Evolutionary conservation across 1,140 invertebrate genomes (phyloP), one percentile per base, ranked within the genome.

Genomic region (Drosophila azteca): DNA sequence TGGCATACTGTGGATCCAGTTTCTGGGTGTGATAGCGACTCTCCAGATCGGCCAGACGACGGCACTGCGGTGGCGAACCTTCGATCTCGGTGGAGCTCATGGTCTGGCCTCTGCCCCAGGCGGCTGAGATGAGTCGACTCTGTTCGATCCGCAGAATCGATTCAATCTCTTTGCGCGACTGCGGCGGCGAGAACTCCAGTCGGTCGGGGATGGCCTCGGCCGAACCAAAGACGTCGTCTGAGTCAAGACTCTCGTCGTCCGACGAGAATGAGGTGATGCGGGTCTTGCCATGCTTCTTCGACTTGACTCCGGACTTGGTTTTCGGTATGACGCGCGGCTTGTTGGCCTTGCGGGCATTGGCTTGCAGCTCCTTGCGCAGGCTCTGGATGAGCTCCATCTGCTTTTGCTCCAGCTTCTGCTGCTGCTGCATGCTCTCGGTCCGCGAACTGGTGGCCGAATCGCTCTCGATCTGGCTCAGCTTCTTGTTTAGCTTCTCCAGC

Each of bases 41-140:
- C 90, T 94, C 94, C 41, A 94, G 79, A 78, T 94, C 92, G 43
- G 93, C 92, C 45, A 94, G 76, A 73, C 94, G 92, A 17, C 94
- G 90, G 68, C 94, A 94, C 67, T 95, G 94, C 2, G 94, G 94
- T 1, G 94, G 94, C 3, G 94, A 95, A 5, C 94, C 94, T 91
- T 95, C 94, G 9, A 95, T 95, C 92, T 95, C 94, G 4, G 94
- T 95, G 0, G 94, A 95, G 61, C 94, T 95, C 94, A 95, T 95
- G 4, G 94, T 95, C 87, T 95, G 94, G 11, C 94, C 94, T 61
- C 94, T 91, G 76, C 95, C 94, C 94, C 94, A 94, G 29, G 93
- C 93, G 0, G 93, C 94, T 1, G 93, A 94, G 5, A 94, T 94
- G 41, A 95, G 94, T 73, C 94, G 93, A 81, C 94, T 94, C 54